Base-by-base conservation (phyloP, 2,797 vertebrate species). In the Salarias fasciatus region DNA sequence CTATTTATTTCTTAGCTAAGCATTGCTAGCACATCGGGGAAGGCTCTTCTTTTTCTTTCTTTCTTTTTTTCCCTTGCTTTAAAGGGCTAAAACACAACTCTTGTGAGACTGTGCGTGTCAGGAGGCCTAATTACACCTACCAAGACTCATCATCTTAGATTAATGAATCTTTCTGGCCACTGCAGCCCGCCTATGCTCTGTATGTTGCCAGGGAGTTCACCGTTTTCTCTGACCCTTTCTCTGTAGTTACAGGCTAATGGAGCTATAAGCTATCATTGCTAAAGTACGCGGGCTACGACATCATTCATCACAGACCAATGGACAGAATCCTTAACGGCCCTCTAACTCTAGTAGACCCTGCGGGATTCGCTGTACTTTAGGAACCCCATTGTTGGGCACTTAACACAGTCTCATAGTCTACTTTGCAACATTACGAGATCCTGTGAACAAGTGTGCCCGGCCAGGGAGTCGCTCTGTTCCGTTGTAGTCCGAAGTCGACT, bases 191-290 rank as follows among this genome's bases (percentile, higher is more conserved):
- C 74, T 51, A 15, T 53, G 60, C 82, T 73, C 80, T 62, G 60
- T 83, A 76, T 84, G 84, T 85, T 85, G 82, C 85, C 80, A 79
- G 72, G 69, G 77, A 86, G 85, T 88, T 88, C 82, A 81, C 55
- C 36, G 49, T 84, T 89, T 86, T 65, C 80, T 83, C 63, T 88
- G 88, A 89, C 88, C 89, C 82, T 84, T 69, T 86, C 79, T 70
- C 79, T 78, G 85, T 89, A 87, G 77, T 87, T 88, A 83, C 77
- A 82, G 88, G 74, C 84, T 87, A 90, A 91, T 90, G 79, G 87
- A 75, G 82, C 83, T 83, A 81, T 87, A 88, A 89, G 87, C 87
- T 88, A 88, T 88, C 87, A 80, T 88, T 78, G 86, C 86, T 83
- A 74, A 83, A 88, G 80, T 83, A 82, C 62, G 53, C 67, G 2